These are phyloP conservation scores for Danio rerio DNA, from an alignment of 2,113 vertebrate species.

Conservation along the genomic window GRCz12tu NC_133189.1:33425001-33425500, in stretches of 20 bases:
- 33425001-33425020: no score
- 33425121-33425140: not conserved
- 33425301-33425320: slow-evolving; percentile 53
- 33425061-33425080: no score
- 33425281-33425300: slow-evolving; percentile 51
- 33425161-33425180: not conserved
- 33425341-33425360: slow-evolving; percentile 69
- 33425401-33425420: slow-evolving; percentile 77
- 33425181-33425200: not conserved
- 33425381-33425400: slow-evolving; percentile 75
- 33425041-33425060: no score
- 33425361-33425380: slow-evolving; percentile 78
- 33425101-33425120: no score
- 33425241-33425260: slow-evolving; percentile 33
- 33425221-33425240: slow-evolving; percentile 15
- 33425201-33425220: not conserved
- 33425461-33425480: slow-evolving; percentile 71
- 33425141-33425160: not conserved
- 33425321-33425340: slow-evolving; percentile 71
- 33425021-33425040: no score
- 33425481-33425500: slow-evolving; percentile 76
- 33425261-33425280: slow-evolving; percentile 40
- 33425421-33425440: slow-evolving; percentile 73
- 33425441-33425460: slow-evolving; percentile 64
- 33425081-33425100: no score